Evolutionary conservation across 1,140 invertebrate genomes (phyloP).

Genomic region (Drosophila bocqueti): DNA sequence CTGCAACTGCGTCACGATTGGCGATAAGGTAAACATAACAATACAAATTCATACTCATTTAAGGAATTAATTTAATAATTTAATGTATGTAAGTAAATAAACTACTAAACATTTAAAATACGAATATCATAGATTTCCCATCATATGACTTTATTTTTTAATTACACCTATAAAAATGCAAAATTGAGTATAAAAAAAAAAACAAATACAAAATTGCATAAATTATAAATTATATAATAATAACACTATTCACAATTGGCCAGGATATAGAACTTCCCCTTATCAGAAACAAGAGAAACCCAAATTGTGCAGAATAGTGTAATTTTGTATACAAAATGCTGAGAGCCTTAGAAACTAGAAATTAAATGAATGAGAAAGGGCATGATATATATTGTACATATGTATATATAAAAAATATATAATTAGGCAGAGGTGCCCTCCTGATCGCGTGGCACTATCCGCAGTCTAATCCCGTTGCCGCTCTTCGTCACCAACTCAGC

Average conservation of each 20-base stretch:
- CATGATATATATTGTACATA: too few relatives aligned
- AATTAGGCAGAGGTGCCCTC: neutral
- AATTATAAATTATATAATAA: too few relatives aligned
- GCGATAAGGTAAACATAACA: neutral
- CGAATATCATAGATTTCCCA: too few relatives aligned
- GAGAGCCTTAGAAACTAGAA: neutral
- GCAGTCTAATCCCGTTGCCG: conserved; percentile 82
- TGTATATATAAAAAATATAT: neutral
- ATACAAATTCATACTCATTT: neutral
- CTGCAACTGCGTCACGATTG: conserved; percentile 4
- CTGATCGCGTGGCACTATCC: conserved; percentile 60
- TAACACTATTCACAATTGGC: too few relatives aligned
- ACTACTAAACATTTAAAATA: too few relatives aligned
- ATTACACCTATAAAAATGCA: too few relatives aligned
- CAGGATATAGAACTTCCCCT: too few relatives aligned
- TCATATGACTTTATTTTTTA: too few relatives aligned
- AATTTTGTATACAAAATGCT: neutral
- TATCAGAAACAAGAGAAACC: neutral
- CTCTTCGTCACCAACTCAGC: conserved; percentile 85
- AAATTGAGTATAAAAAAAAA: too few relatives aligned
- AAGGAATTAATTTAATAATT: too few relatives aligned
- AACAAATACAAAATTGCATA: too few relatives aligned
- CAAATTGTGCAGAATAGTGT: neutral
- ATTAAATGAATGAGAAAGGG: neutral
- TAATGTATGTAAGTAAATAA: too few relatives aligned